Percentiles rank a stretch among this genome's conserved stretches.
These are phyloP conservation scores for Sylvia borin DNA, from an alignment of 2,797 vertebrate genomes.

Conservation along the genomic window DNA sequence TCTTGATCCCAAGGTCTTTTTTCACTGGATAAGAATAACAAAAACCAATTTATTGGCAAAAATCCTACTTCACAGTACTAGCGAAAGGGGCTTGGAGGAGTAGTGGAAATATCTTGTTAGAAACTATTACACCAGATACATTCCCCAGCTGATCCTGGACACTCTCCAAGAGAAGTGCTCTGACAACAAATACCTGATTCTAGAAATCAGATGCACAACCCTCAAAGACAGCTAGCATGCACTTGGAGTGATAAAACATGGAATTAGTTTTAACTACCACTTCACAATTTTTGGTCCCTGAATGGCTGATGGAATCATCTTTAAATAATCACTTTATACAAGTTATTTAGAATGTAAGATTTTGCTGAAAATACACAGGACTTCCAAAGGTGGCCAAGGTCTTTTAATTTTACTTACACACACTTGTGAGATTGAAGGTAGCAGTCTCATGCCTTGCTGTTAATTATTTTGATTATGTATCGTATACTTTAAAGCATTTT, in stretches of 20 bases:
- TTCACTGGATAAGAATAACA: neutral
- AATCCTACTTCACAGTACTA: neutral
- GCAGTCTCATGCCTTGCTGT: neutral
- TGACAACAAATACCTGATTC: neutral
- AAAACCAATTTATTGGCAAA: neutral
- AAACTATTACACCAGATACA: neutral
- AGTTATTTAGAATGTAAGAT: neutral
- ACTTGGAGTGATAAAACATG: neutral
- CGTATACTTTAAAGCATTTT: neutral
- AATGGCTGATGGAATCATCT: neutral
- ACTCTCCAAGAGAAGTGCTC: neutral
- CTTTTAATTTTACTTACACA: neutral
- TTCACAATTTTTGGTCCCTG: neutral
- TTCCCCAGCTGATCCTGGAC: neutral
- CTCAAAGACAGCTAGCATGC: fast-evolving
- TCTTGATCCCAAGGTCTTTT: neutral
- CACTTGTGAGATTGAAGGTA: neutral
- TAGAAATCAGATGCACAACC: neutral
- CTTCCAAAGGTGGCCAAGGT: neutral
- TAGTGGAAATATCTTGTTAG: neutral
- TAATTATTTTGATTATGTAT: slow-evolving; percentile 13
- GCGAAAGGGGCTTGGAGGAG: neutral
- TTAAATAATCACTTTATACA: neutral
- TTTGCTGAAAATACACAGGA: neutral
- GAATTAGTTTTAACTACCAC: neutral